These are phyloP conservation scores for Hexactinellida sp. DNA, from an alignment of 37 sponge, comb jelly and placozoan genomes.

Conservation along the genomic window DNA sequence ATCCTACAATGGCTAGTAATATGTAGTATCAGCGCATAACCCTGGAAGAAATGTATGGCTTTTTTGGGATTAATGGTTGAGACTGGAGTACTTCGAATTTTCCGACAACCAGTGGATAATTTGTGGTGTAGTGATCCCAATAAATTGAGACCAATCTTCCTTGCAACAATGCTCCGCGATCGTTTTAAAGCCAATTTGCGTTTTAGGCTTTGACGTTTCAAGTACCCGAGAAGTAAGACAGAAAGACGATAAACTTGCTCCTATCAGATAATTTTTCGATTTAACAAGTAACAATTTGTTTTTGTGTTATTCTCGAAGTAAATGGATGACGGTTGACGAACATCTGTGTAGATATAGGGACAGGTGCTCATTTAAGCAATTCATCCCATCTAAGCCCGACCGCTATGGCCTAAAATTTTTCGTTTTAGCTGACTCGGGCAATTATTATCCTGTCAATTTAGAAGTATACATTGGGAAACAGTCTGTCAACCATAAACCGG, in stretches of 20 bases:
- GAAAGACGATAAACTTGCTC: not conserved
- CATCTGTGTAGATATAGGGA: not conserved
- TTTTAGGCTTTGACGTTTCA: not conserved
- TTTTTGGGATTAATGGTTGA: not conserved
- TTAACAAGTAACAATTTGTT: not conserved
- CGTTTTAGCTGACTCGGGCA: not conserved
- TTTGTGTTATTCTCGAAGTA: not conserved
- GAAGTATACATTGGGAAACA: not conserved
- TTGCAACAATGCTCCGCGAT: not conserved
- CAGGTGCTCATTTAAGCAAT: not conserved
- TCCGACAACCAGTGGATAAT: not conserved
- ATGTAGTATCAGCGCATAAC: not conserved
- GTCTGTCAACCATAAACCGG: not conserved
- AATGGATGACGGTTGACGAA: not conserved
- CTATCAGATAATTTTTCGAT: not conserved
- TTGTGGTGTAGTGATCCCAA: not conserved
- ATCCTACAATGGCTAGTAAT: not conserved
- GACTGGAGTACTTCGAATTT: not conserved
- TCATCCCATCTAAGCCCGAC: not conserved
- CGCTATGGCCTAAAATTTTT: not conserved
- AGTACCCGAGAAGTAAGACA: not conserved
- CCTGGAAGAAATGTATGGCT: not conserved
- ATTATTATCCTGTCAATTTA: not conserved
- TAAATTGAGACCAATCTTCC: not conserved
- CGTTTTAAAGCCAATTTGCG: not conserved